Evolutionary conservation across 2,797 vertebrate genomes (phyloP).

Genomic region (Microcaecilia unicolor): DNA sequence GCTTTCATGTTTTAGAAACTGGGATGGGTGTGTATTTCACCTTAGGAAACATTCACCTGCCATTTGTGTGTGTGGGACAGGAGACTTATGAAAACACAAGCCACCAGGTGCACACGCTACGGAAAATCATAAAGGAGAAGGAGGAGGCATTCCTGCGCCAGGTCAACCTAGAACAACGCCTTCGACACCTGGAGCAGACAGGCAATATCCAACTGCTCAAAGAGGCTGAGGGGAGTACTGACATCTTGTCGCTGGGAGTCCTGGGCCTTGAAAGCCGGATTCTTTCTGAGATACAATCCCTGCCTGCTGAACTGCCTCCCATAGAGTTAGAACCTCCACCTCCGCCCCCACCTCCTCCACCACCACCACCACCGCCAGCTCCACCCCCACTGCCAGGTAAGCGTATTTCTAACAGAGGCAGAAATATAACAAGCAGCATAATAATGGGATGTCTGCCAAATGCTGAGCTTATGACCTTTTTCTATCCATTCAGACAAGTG

Average conservation of each 20-base stretch:
- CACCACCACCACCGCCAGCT: constrained; percentile 72
- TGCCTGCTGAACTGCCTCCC: constrained; percentile 31
- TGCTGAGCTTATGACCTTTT: background rate
- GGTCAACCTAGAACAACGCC: constrained; percentile 67
- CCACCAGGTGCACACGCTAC: constrained; percentile 85
- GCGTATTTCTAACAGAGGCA: constrained; percentile 8
- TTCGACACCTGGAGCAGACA: constrained; percentile 57
- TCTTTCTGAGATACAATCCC: constrained; percentile 12
- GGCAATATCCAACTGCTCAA: constrained; percentile 27
- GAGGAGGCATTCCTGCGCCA: constrained; percentile 82
- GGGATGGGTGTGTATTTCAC: no score
- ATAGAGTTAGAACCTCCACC: constrained; percentile 58
- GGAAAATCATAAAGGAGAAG: constrained; percentile 88
- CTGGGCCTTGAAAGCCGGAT: constrained; percentile 7
- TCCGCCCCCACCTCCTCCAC: constrained; percentile 68
- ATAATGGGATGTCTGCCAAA: no score
- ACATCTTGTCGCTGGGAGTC: no score
- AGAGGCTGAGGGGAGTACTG: constrained; percentile 29
- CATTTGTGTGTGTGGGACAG: no score
- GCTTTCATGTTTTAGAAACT: no score
- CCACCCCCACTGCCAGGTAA: constrained; percentile 68
- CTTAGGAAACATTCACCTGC: no score
- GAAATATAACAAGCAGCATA: no score
- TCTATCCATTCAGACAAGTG: constrained; percentile 39
- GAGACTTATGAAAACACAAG: constrained; percentile 87